Conservation (phyloP, 1,140 invertebrate species). For the Cotesia chilonis region DNA sequence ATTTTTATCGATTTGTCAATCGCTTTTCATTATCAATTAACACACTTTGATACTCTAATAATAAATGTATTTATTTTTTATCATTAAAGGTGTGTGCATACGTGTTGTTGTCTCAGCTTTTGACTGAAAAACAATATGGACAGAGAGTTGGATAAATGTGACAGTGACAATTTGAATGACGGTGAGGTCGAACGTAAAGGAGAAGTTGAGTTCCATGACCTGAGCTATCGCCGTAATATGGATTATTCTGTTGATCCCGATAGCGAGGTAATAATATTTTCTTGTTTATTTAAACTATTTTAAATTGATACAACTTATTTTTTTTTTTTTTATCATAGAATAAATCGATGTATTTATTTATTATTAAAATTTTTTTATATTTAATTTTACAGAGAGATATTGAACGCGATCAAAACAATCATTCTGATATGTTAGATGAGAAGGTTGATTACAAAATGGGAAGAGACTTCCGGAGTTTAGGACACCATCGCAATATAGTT, state of each 20-base stretch:
- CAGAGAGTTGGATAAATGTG: conserved; percentile 42
- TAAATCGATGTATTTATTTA: neutral
- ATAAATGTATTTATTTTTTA: too few relatives aligned
- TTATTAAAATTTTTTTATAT: neutral
- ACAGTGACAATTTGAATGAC: conserved; percentile 46
- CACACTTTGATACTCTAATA: too few relatives aligned
- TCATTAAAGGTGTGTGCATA: too few relatives aligned
- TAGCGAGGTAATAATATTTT: conserved; percentile 28
- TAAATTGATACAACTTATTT: too few relatives aligned
- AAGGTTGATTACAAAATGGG: conserved; percentile 53
- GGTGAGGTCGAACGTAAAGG: conserved; percentile 45
- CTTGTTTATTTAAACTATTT: neutral
- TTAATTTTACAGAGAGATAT: conserved; percentile 46
- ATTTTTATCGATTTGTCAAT: neutral
- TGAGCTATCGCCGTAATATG: conserved; percentile 47
- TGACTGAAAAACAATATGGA: conserved; percentile 46
- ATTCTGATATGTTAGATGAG: conserved; percentile 51
- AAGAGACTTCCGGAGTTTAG: conserved; percentile 54
- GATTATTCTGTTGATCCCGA: conserved; percentile 34
- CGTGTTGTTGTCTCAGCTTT: neutral
- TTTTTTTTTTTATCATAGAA: too few relatives aligned
- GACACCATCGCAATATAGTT: conserved; percentile 50
- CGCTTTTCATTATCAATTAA: conserved; percentile 1
- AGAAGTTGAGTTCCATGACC: conserved; percentile 46
- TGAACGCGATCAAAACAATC: conserved; percentile 53